Conservation (phyloP, 1,140 invertebrate genomes). For the Muscidifurax raptorellus region DNA sequence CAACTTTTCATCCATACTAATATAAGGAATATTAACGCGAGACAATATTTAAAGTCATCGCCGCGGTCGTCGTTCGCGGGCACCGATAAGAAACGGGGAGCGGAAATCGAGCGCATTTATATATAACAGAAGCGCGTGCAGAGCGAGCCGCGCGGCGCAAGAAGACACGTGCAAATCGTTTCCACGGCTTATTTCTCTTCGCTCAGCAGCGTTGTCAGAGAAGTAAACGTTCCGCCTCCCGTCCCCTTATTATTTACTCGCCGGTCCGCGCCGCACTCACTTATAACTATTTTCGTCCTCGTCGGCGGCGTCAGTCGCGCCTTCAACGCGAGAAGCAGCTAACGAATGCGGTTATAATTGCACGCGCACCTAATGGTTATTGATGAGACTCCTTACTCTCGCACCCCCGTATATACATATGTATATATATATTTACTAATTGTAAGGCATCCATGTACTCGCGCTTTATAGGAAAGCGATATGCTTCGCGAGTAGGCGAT, state of each 20-base stretch:
- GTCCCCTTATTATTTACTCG: slow-evolving; percentile 47
- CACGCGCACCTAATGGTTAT: slow-evolving; percentile 71
- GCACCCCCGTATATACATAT: slow-evolving; percentile 41
- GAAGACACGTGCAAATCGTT: slow-evolving; percentile 39
- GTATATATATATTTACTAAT: no score
- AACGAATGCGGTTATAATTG: slow-evolving; percentile 72
- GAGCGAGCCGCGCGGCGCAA: neutral
- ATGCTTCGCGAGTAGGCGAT: neutral
- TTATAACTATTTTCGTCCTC: slow-evolving; percentile 31
- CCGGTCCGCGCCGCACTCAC: neutral
- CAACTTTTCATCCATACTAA: neutral
- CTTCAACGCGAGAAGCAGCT: slow-evolving; percentile 27
- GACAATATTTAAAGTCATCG: neutral
- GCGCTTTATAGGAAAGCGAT: slow-evolving; percentile 7
- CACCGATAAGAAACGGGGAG: neutral
- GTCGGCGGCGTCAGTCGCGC: neutral
- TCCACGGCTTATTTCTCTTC: slow-evolving; percentile 23
- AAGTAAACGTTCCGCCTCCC: slow-evolving; percentile 23
- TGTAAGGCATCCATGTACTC: neutral
- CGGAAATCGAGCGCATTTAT: neutral
- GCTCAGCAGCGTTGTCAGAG: neutral
- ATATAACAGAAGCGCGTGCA: neutral
- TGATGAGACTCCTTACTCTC: slow-evolving; percentile 65
- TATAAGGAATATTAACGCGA: neutral
- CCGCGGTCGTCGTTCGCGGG: neutral